phyloP scores from a whole-genome alignment of 1,140 invertebrate genomes.

The Camponotus floridanus region DNA sequence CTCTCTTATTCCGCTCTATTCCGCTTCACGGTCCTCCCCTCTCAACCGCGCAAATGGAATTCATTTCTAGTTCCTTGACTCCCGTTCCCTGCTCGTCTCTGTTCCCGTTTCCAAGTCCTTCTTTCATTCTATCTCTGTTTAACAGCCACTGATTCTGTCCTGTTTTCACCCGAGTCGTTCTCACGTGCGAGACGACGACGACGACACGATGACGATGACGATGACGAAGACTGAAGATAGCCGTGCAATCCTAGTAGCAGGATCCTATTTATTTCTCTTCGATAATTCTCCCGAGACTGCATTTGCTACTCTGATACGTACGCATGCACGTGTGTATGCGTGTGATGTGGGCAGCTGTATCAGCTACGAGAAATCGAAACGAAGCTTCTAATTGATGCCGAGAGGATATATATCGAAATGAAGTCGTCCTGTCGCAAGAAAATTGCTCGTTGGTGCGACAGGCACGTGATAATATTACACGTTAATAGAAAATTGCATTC shows the following conservation, averaged over 20 bases:
- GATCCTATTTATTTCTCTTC: slow-evolving; percentile 67
- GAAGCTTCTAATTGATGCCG: slow-evolving; percentile 64
- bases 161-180: slow-evolving; percentile 64
- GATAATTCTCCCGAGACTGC: slow-evolving; percentile 45
- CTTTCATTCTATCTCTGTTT: slow-evolving; percentile 45
- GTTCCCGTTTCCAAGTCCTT: slow-evolving; percentile 2
- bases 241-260: slow-evolving; percentile 37
- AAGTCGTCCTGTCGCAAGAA: slow-evolving; percentile 51
- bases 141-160: slow-evolving; percentile 22
- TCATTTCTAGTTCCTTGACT: slow-evolving; percentile 80
- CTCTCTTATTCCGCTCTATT: slow-evolving; percentile 29
- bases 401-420: slow-evolving; percentile 54
- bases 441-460: neutral
- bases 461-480: slow-evolving; percentile 4
- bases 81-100: slow-evolving; percentile 53
- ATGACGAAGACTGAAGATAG: slow-evolving; percentile 45
- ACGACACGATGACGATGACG: slow-evolving; percentile 30
- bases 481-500: slow-evolving; percentile 18
- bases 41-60: slow-evolving; percentile 76
- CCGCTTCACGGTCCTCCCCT: slow-evolving; percentile 46
- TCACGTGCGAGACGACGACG: slow-evolving; percentile 59
- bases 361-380: slow-evolving; percentile 7
- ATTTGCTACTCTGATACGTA: slow-evolving; percentile 47
- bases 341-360: slow-evolving; percentile 39
- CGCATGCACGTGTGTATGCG: neutral